Evolutionary conservation across 2,113 vertebrate species (phyloP), one percentile per base, ranked within the genome.

Genomic region (Gasterosteus aculeatus): DNA sequence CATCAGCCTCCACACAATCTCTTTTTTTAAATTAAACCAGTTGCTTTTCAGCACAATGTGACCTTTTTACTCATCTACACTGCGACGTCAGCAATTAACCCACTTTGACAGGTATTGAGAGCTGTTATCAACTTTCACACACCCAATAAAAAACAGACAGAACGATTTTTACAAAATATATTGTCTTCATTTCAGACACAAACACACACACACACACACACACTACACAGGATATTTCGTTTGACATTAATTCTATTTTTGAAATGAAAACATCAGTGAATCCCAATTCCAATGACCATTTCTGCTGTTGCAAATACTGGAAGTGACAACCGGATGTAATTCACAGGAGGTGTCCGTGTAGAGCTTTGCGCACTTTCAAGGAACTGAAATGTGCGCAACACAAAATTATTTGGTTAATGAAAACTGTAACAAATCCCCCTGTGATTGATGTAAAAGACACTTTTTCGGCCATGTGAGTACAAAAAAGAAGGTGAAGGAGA

Each of bases 351-450:
- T 26, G 22, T 26, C 42, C 47, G 31, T 3, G 22, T 65, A 42
- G 46, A 72, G 62, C 18, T 51, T n/a, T 58, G 22, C 10, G 49
- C 75, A 78, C 38, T 51, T 59, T 75, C 54, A 14, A 73, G 39
- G 39, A 74, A 77, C 35, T 78, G 51, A 72, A 63, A 75, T 46
- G n/a, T 22, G 65, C 4, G 53, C 39, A 69, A 81, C 39, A 60
- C 33, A 15, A 66, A 75, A 78, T 58, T 29, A 84, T 80, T 60
- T 75, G 76, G 41, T 72, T 67, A 77, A 76, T 39, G 38, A 62
- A 84, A 78, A 54, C 58, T 63, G 76, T n/a, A 82, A 76, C 73
- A 73, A 82, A 89, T 84, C 75, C 49, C 22, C 66, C 47, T 35
- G 56, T 68, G 70, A 84, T 44, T 78, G 77, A 74, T 51, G 71